Evolutionary conservation across 2,888 invertebrate species (phyloP).

Genomic region (Lasioglossum figueresi): DNA sequence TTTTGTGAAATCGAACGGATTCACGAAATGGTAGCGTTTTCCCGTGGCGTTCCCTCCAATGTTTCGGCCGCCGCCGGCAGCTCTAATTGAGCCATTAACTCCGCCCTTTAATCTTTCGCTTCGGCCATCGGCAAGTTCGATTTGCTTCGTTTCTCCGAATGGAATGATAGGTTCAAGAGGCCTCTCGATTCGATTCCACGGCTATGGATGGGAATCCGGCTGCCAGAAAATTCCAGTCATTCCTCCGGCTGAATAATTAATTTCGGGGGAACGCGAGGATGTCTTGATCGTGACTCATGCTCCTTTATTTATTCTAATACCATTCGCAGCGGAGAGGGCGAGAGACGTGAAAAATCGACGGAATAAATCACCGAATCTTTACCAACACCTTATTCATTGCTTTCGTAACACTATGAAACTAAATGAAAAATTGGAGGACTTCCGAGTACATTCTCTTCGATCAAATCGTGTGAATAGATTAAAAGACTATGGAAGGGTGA

Average conservation of each 20-base stretch:
- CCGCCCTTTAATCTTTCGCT: slow-evolving; percentile 69
- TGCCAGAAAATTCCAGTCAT: slow-evolving; percentile 39
- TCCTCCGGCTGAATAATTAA: slow-evolving; percentile 14
- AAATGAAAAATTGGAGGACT: background rate
- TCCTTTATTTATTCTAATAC: background rate
- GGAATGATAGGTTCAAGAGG: slow-evolving; percentile 49
- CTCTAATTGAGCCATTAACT: slow-evolving; percentile 73
- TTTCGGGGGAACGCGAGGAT: background rate
- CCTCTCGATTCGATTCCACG: slow-evolving; percentile 49
- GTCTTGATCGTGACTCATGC: background rate
- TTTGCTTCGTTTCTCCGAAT: slow-evolving; percentile 66
- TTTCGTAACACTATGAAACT: background rate
- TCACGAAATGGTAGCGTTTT: slow-evolving; percentile 53
- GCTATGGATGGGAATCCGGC: background rate
- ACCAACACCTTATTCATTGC: background rate
- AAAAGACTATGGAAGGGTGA: too few species aligned
- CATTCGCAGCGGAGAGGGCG: background rate
- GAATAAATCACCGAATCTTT: background rate
- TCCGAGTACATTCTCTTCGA: background rate
- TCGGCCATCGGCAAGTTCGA: slow-evolving; percentile 59
- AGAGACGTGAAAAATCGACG: background rate
- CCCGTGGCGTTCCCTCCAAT: slow-evolving; percentile 44
- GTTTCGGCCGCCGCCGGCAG: slow-evolving; percentile 53
- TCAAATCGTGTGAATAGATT: background rate
- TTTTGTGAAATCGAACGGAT: slow-evolving; percentile 50